phyloP scores from a whole-genome alignment of 2,888 invertebrate species.

The Linyphia triangularis region DNA sequence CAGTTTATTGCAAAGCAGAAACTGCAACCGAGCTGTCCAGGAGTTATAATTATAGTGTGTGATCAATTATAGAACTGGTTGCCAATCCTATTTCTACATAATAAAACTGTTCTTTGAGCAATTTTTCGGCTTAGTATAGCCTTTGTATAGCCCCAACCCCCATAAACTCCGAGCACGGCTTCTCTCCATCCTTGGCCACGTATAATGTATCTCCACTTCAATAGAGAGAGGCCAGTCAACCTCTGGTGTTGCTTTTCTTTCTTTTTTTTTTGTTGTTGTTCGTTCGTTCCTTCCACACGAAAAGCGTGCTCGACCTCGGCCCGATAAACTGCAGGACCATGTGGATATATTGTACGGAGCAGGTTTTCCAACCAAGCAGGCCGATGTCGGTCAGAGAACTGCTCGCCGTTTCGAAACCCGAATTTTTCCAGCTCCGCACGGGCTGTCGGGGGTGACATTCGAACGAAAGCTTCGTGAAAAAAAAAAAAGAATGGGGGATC shows the following conservation, averaged over 20 bases:
- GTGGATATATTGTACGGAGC: slow-evolving; percentile 4
- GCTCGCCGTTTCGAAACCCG: slow-evolving; percentile 12
- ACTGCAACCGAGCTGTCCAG: no score
- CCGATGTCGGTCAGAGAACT: slow-evolving; percentile 52
- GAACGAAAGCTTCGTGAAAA: neutral
- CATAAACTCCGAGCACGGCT: no score
- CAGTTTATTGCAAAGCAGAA: no score
- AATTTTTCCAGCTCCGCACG: slow-evolving; percentile 4
- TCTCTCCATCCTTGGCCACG: no score
- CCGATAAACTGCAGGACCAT: slow-evolving; percentile 25
- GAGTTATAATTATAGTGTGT: no score
- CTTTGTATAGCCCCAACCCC: no score
- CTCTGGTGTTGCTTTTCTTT: neutral
- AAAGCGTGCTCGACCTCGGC: slow-evolving; percentile 41
- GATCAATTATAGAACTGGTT: no score
- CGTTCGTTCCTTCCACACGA: neutral
- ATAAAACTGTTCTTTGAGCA: no score
- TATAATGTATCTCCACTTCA: no score
- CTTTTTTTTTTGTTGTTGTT: neutral
- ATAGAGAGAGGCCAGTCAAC: slow-evolving; percentile 40
- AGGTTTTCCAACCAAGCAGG: slow-evolving; percentile 20
- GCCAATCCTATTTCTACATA: no score
- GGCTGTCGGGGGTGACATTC: slow-evolving; percentile 4
- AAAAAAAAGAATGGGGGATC: slow-evolving; percentile 1
- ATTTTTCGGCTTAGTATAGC: no score